Evolutionary conservation across 1,140 invertebrate species (phyloP).

Genomic region (Zeugodacus cucurbitae): DNA sequence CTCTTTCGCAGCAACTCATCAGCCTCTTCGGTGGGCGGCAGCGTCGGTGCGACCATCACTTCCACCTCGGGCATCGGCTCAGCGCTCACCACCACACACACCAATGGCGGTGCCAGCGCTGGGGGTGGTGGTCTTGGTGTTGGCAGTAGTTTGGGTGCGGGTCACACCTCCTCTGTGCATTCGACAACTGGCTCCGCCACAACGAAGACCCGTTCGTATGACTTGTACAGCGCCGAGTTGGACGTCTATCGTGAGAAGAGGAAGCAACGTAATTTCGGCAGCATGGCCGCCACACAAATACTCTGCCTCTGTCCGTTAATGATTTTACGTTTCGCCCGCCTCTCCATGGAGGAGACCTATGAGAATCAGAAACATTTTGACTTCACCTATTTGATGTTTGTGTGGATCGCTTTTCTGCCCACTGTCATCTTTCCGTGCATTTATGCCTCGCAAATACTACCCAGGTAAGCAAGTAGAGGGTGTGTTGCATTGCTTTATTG

Average conservation of each 20-base stretch:
- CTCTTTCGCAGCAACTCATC: conserved; percentile 57
- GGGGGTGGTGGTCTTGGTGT: conserved; percentile 47
- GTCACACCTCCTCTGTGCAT: neutral
- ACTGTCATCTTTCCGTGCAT: conserved; percentile 75
- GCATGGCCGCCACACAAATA: conserved; percentile 75
- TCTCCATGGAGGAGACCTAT: conserved; percentile 76
- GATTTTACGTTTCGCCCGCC: conserved; percentile 74
- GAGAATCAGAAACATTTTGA: conserved; percentile 77
- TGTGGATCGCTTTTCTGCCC: conserved; percentile 78
- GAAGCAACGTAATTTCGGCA: conserved; percentile 75
- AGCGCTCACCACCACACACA: conserved; percentile 31
- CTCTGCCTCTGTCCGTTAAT: conserved; percentile 76
- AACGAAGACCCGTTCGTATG: conserved; percentile 59
- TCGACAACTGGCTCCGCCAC: conserved; percentile 9
- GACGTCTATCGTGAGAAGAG: conserved; percentile 74
- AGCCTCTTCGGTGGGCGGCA: conserved; percentile 55
- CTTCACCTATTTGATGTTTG: conserved; percentile 75
- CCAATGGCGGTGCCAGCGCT: conserved; percentile 52
- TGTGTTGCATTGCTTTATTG: neutral
- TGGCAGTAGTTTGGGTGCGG: conserved; percentile 5
- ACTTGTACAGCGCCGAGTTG: conserved; percentile 72
- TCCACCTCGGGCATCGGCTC: conserved; percentile 26
- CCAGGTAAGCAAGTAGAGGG: conserved; percentile 66
- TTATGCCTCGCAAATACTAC: conserved; percentile 75
- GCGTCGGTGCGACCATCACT: conserved; percentile 43